phyloP scores from a whole-genome alignment of 2,888 invertebrate genomes.

The Drosophila kuntzei region DNA sequence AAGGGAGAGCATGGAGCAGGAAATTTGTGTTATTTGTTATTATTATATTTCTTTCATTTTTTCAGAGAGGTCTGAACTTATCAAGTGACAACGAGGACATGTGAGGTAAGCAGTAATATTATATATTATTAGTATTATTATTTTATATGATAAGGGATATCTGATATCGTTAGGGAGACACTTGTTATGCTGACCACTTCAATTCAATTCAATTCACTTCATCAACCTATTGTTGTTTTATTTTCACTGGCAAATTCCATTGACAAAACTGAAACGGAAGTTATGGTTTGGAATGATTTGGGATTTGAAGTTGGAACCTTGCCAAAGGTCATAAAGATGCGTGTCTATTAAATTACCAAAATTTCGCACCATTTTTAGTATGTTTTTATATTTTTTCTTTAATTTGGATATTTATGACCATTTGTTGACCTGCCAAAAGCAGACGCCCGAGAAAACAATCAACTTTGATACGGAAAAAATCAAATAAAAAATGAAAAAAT shows the following conservation, averaged over 20 bases:
- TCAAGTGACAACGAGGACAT: slow-evolving; percentile 56
- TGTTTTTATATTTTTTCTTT: not conserved
- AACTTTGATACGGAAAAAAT: slow-evolving; percentile 29
- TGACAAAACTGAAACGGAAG: slow-evolving; percentile 62
- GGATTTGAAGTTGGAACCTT: slow-evolving; percentile 4
- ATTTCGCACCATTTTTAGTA: slow-evolving; percentile 32
- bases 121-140: slow-evolving; percentile 28
- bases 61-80: slow-evolving; percentile 31
- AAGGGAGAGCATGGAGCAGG: slow-evolving; percentile 36
- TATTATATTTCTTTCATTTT: slow-evolving; percentile 32
- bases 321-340: slow-evolving; percentile 42
- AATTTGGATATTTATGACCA: slow-evolving; percentile 23
- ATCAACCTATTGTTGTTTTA: slow-evolving; percentile 20
- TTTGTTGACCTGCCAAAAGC: slow-evolving; percentile 7
- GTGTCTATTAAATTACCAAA: slow-evolving; percentile 9
- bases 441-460: slow-evolving; percentile 31
- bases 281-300: slow-evolving; percentile 9
- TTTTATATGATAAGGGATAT: slow-evolving; percentile 33
- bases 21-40: slow-evolving; percentile 67
- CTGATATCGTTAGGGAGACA: slow-evolving; percentile 41
- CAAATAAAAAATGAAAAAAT: slow-evolving; percentile 1
- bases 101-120: slow-evolving; percentile 62
- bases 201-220: slow-evolving; percentile 9
- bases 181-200: slow-evolving; percentile 44
- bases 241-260: slow-evolving; percentile 51